Evolutionary conservation across 1,140 invertebrate genomes (phyloP), one percentile per base, ranked within the genome.

Genomic region (Diachasmimorpha longicaudata): DNA sequence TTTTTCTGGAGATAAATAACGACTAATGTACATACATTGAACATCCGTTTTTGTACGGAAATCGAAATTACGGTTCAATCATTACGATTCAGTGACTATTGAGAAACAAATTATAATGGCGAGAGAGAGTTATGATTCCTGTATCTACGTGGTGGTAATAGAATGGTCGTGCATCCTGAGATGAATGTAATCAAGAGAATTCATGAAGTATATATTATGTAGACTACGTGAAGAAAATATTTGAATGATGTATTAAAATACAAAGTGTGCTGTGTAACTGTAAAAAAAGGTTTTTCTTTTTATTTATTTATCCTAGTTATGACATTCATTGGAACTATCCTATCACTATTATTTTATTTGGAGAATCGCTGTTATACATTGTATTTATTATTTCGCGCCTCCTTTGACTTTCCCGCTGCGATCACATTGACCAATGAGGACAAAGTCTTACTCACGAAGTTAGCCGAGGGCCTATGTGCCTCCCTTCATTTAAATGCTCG

Each of bases 211-310:
- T 39, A 23, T n/a, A 74, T 67, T 70, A 75, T 75, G 58, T 75
- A 67, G 44, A 70, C 31, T 79, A 75, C 37, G 16, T 55, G 75
- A 70, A 42, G 58, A 69, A 70, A 58, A 76, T 46, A 81, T 37
- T 37, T 82, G 58, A 63, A 63, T 63, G 58, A 79, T 84, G 76
- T 84, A 84, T 84, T 76, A 80, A 75, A 84, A 84, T 85, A 85
- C 75, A 82, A 82, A 83, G 77, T 79, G 81, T 83, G 80, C 39
- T 79, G 81, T 84, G 81, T 81, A 84, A 78, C 77, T 83, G 79
- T 81, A 66, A 79, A 74, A 79, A 75, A 75, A 8, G 25, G 21
- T 14, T 42, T 42, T 9, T 46, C 37, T 42, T 42, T 9, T 46
- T 25, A 70, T 77, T 79, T 76, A 48, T 31, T 79, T 19, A 2